These are phyloP conservation scores for Marasmarcha lunaedactyla DNA, from an alignment of 2,888 invertebrate genomes.

Conservation along the genomic window DNA sequence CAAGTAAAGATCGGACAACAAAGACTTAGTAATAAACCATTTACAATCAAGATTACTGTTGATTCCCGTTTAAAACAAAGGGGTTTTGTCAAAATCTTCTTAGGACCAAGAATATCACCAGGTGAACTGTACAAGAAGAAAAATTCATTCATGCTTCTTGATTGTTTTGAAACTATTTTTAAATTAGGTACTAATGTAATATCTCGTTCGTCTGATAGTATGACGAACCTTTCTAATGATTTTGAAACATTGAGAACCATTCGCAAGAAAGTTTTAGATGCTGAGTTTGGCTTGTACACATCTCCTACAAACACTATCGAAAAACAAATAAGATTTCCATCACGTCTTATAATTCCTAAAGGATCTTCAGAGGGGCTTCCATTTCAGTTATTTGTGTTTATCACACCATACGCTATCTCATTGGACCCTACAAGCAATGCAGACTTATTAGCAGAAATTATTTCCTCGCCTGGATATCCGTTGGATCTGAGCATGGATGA, in stretches of 20 bases:
- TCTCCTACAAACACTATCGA: conserved; percentile 55
- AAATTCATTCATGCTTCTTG: conserved; percentile 71
- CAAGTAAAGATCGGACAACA: conserved; percentile 65
- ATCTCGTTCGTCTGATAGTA: conserved; percentile 72
- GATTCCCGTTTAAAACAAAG: conserved; percentile 70
- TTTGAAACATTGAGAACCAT: conserved; percentile 72
- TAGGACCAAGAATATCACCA: conserved; percentile 77
- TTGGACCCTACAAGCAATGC: conserved; percentile 13
- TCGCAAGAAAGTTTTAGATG: conserved; percentile 70
- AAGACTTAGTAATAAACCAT: conserved; percentile 79
- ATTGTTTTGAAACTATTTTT: conserved; percentile 70
- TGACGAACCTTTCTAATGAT: conserved; percentile 70
- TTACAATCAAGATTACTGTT: conserved; percentile 73
- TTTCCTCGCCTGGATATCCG: conserved; percentile 75
- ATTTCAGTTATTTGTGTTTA: conserved; percentile 73
- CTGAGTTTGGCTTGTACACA: conserved; percentile 63
- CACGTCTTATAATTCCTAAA: conserved; percentile 77
- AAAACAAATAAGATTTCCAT: conserved; percentile 74
- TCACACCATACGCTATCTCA: conserved; percentile 57
- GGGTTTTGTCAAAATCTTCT: conserved; percentile 74
- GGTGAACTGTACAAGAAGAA: conserved; percentile 59
- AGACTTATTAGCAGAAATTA: conserved; percentile 41
- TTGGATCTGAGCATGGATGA: conserved; percentile 75
- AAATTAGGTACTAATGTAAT: conserved; percentile 74
- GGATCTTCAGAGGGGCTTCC: conserved; percentile 75